A percentile compares a stretch with the other conserved stretches of the same genome.
These are phyloP conservation scores for Arizona elegans DNA, from an alignment of 2,113 vertebrate genomes.

Conservation along the genomic window DNA sequence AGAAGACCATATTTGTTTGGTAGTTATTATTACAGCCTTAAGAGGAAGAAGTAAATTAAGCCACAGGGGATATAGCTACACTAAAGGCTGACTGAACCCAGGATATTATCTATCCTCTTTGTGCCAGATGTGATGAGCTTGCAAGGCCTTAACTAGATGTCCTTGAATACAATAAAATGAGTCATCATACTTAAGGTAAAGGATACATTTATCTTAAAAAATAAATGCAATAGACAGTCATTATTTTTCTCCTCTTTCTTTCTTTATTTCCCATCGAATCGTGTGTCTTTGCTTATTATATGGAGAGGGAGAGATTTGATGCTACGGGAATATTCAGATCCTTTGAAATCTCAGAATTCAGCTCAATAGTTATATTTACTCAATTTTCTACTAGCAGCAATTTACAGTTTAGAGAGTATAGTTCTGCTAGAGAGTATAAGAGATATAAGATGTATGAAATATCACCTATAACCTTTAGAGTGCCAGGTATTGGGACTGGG, in stretches of 20 bases:
- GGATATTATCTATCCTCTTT: constrained; percentile 37
- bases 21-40: constrained; percentile 63
- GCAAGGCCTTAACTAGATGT: constrained; percentile 47
- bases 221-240: not conserved
- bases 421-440: not conserved
- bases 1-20: constrained; percentile 61
- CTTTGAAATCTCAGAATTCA: not conserved
- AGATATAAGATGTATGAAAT: not conserved
- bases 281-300: rapidly evolving
- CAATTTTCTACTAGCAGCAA: not conserved
- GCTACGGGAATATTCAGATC: not conserved
- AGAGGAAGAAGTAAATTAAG: constrained; percentile 63
- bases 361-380: not conserved
- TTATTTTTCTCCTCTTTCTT: not conserved
- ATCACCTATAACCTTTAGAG: not conserved
- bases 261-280: rapidly evolving
- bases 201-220: constrained; percentile 9
- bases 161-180: constrained; percentile 46
- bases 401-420: not conserved
- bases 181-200: not conserved
- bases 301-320: not conserved
- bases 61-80: constrained; percentile 59
- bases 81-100: constrained; percentile 54
- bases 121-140: constrained; percentile 49
- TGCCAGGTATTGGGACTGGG: not conserved